Evolutionary conservation across 2,888 invertebrate genomes (phyloP).

Genomic region (Sarcophaga variegata): DNA sequence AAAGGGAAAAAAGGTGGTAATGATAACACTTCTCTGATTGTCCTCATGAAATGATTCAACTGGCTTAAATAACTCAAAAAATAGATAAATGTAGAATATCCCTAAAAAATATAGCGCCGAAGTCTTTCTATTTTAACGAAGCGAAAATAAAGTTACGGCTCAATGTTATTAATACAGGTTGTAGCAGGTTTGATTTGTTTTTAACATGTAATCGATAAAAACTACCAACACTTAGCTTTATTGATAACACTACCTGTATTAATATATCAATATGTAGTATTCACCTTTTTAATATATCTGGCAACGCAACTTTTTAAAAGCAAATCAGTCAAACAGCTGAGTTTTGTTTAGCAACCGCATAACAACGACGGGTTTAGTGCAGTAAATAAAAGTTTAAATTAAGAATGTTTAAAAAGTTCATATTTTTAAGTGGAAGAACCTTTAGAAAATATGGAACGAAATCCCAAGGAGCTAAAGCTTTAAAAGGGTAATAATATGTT

Average conservation of each 20-base stretch:
- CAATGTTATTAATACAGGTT: neutral
- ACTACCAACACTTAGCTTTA: neutral
- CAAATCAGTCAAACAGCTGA: conserved; percentile 28
- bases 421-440: conserved; percentile 27
- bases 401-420: conserved; percentile 62
- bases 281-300: too few relatives aligned
- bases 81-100: too few relatives aligned
- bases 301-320: too few relatives aligned
- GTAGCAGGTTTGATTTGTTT: too few relatives aligned
- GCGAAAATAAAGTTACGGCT: neutral
- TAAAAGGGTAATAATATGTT: conserved; percentile 69
- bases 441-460: conserved; percentile 50
- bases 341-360: neutral
- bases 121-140: too few relatives aligned
- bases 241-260: too few relatives aligned
- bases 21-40: too few relatives aligned
- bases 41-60: too few relatives aligned
- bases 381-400: neutral
- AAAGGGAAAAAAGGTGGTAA: too few relatives aligned
- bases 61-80: too few relatives aligned
- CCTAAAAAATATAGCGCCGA: too few relatives aligned
- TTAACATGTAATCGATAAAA: neutral
- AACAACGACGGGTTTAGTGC: neutral
- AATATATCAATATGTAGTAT: too few relatives aligned
- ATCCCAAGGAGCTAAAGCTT: conserved; percentile 50